These are phyloP conservation scores for Rhegmatorhina hoffmannsi DNA, from an alignment of 2,113 vertebrate species.

Conservation along the genomic window DNA sequence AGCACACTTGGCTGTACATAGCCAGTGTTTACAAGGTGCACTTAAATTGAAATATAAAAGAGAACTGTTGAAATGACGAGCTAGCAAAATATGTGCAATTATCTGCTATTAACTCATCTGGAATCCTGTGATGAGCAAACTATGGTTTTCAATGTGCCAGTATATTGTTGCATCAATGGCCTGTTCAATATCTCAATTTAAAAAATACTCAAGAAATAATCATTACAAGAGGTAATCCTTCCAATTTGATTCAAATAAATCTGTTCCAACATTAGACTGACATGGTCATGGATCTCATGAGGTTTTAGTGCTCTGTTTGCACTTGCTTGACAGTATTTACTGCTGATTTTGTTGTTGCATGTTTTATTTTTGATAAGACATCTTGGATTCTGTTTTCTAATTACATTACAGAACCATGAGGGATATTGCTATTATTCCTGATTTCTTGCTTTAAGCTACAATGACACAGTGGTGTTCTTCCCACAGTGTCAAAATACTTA, in stretches of 20 bases:
- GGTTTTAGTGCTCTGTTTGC: constrained; percentile 22
- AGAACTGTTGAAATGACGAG: constrained; percentile 39
- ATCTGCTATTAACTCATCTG: constrained; percentile 68
- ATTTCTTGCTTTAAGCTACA: not conserved
- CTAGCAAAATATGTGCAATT: constrained; percentile 62
- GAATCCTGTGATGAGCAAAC: constrained; percentile 67
- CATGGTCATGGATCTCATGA: constrained; percentile 46
- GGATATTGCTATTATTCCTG: not conserved
- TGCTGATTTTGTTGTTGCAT: not conserved
- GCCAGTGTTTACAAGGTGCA: constrained; percentile 39
- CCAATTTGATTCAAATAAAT: constrained; percentile 51
- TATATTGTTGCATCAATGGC: constrained; percentile 66
- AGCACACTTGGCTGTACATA: not conserved
- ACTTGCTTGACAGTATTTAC: constrained; percentile 21
- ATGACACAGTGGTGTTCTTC: not conserved
- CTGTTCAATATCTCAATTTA: constrained; percentile 58
- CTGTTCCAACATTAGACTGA: constrained; percentile 21
- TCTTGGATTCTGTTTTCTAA: not conserved
- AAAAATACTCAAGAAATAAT: constrained; percentile 65
- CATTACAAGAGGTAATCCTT: constrained; percentile 57
- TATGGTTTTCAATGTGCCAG: constrained; percentile 69
- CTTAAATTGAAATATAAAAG: constrained; percentile 54
- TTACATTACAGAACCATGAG: not conserved
- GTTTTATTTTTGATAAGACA: constrained; percentile 18
- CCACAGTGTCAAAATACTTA: not conserved